phyloP scores from a whole-genome alignment of 2,113 vertebrate genomes.

The Myotis davidii region DNA sequence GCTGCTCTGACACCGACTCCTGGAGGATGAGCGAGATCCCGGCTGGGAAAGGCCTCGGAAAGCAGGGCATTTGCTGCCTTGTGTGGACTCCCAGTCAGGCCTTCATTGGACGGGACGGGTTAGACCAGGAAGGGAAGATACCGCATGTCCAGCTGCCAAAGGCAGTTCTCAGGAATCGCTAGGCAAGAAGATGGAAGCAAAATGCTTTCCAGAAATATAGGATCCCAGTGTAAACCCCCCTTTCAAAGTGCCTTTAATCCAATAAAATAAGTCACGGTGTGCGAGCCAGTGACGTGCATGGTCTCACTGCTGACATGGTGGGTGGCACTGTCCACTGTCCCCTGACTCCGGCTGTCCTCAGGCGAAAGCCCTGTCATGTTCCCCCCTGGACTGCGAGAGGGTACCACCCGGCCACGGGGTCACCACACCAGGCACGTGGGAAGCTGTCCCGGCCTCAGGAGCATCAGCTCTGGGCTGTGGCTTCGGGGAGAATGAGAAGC shows the following conservation, averaged over 20 bases:
- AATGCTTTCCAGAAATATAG: conserved; percentile 5
- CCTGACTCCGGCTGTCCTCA: background rate
- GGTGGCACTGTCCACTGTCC: background rate
- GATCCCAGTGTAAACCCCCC: conserved; percentile 18
- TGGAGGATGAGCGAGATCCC: conserved; percentile 67
- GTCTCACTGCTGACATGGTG: background rate
- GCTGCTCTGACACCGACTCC: conserved; percentile 58
- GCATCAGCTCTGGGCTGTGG: background rate
- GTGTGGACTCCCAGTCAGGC: conserved; percentile 12
- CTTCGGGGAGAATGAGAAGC: background rate
- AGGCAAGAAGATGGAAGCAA: conserved; percentile 5
- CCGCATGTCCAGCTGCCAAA: background rate
- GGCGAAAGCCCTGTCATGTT: conserved; percentile 15
- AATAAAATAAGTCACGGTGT: background rate
- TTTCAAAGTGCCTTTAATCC: conserved; percentile 32
- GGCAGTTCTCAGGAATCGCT: conserved; percentile 15
- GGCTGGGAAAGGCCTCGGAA: conserved; percentile 54
- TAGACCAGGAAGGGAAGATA: background rate
- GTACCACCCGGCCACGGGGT: background rate
- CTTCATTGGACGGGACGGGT: background rate
- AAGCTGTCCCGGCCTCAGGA: background rate
- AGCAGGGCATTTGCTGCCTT: conserved; percentile 61
- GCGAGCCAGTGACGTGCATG: background rate
- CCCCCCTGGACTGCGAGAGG: background rate
- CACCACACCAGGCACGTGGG: background rate